These are phyloP conservation scores for Troilus luridus DNA, from an alignment of 2,888 invertebrate genomes.

Conservation along the genomic window DNA sequence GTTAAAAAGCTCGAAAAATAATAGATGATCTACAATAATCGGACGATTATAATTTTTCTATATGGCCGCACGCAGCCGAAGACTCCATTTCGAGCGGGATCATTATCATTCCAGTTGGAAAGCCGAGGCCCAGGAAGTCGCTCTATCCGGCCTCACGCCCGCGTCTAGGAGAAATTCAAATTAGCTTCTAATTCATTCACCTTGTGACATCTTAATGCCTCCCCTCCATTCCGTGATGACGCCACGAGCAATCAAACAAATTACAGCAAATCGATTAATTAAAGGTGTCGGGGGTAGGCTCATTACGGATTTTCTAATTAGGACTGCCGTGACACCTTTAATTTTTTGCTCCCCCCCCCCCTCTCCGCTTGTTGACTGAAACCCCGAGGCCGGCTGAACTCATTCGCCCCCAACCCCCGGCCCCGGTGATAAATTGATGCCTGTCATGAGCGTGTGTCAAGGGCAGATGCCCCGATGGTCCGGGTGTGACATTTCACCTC, in stretches of 20 bases:
- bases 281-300: not conserved
- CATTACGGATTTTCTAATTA: not conserved
- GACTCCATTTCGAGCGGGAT: not conserved
- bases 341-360: not conserved
- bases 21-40: no score
- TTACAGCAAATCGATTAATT: not conserved
- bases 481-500: conserved; percentile 32
- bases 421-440: not conserved
- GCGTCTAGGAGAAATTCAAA: conserved; percentile 24
- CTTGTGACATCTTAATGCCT: not conserved
- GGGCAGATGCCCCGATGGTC: not conserved
- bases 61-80: not conserved
- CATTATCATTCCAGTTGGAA: not conserved
- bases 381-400: conserved; percentile 1
- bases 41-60: not conserved
- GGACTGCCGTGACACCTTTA: not conserved
- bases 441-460: conserved; percentile 9
- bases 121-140: not conserved
- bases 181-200: conserved; percentile 9
- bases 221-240: not conserved
- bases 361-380: not conserved
- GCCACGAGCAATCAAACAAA: not conserved
- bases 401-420: not conserved
- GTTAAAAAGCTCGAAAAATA: no score
- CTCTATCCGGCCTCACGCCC: conserved; percentile 2